A percentile compares a stretch with the other conserved stretches of the same genome.
Conservation (phyloP, 2,797 vertebrate genomes). For the Halcyon chelicuti region DNA sequence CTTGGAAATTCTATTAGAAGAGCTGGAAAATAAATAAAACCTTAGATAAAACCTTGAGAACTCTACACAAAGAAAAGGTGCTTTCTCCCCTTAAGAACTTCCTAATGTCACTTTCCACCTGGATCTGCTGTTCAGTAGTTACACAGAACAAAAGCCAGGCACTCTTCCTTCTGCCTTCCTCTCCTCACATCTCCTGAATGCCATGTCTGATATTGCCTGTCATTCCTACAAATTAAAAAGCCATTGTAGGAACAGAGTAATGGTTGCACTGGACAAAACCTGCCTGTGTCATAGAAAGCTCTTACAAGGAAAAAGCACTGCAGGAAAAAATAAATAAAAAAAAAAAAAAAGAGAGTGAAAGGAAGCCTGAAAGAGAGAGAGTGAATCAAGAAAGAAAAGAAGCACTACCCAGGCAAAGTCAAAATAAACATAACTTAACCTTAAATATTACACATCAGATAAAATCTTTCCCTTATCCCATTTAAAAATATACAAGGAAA, state of each 20-base stretch:
- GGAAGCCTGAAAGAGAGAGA: not conserved
- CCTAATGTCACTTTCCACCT: not conserved
- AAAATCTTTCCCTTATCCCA: not conserved
- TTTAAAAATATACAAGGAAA: not conserved
- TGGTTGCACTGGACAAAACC: not conserved
- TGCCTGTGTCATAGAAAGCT: not conserved
- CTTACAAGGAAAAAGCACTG: not conserved
- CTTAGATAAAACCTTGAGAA: not conserved
- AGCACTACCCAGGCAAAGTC: not conserved
- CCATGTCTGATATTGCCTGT: not conserved
- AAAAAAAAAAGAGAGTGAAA: not conserved
- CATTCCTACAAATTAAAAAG: not conserved
- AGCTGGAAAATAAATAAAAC: not conserved
- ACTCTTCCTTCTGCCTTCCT: not conserved
- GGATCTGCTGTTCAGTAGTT: not conserved
- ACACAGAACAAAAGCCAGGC: not conserved
- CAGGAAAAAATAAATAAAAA: accelerated
- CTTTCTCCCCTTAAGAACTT: not conserved
- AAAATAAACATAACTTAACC: not conserved
- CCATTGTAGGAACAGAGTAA: not conserved
- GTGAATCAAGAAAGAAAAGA: not conserved
- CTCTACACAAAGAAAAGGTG: not conserved
- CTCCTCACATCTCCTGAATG: not conserved
- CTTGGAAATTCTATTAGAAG: not conserved
- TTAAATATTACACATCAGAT: not conserved